Evolutionary conservation across 1,140 invertebrate species (phyloP).

Genomic region (Aethina tumida): DNA sequence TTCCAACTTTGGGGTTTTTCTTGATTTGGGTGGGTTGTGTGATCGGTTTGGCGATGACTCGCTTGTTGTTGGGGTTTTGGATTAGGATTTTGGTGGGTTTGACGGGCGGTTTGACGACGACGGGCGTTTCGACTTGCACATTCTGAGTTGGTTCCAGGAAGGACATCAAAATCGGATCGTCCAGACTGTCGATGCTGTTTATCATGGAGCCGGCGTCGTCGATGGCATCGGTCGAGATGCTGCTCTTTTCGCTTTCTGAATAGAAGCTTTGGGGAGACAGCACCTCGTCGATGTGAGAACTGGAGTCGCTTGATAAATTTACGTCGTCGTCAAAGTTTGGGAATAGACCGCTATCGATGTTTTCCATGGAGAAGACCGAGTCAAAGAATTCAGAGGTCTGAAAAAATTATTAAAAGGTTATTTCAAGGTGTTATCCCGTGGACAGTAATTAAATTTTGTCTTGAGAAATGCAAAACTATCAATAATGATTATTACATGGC

Average conservation of each 20-base stretch:
- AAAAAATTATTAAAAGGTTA: constrained; percentile 12
- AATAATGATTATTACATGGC: background rate
- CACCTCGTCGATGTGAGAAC: constrained; percentile 26
- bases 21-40: constrained; percentile 20
- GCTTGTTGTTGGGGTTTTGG: constrained; percentile 27
- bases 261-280: constrained; percentile 22
- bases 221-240: constrained; percentile 15
- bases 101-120: constrained; percentile 2
- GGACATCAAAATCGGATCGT: constrained; percentile 23
- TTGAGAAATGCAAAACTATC: background rate
- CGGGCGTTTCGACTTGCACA: constrained; percentile 9
- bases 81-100: constrained; percentile 26
- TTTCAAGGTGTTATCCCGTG: constrained; percentile 10
- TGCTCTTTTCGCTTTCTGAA: constrained; percentile 30
- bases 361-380: constrained; percentile 32
- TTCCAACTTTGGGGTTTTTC: constrained; percentile 29
- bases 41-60: constrained; percentile 23
- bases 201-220: constrained; percentile 15
- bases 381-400: constrained; percentile 36
- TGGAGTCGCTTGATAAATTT: constrained; percentile 26
- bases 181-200: constrained; percentile 18
- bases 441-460: constrained; percentile 8
- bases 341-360: constrained; percentile 23
- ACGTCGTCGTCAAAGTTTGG: constrained; percentile 24
- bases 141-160: constrained; percentile 17